Percentiles rank a stretch among this genome's conserved stretches.
These are phyloP conservation scores for Ammospiza maritima DNA, from an alignment of 2,797 vertebrate species.

Conservation along the genomic window DNA sequence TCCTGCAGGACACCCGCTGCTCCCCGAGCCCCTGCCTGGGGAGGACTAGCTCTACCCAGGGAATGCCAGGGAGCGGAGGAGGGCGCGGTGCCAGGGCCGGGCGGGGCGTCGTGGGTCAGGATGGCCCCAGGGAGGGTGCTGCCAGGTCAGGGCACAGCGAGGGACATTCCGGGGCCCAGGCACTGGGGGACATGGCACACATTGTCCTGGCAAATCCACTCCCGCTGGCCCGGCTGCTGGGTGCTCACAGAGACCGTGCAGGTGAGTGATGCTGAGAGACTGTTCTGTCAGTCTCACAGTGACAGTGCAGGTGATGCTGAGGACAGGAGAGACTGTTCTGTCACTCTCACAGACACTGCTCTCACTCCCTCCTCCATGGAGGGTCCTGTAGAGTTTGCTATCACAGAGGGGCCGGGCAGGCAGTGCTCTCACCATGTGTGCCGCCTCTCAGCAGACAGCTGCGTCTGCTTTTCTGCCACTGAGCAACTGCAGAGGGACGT, in stretches of 20 bases:
- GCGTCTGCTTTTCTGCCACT: not conserved
- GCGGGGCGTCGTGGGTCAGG: not conserved
- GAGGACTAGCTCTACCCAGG: not conserved
- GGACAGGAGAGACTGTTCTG: not conserved
- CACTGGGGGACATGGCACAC: fast-evolving
- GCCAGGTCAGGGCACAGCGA: not conserved
- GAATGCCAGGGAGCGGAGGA: fast-evolving
- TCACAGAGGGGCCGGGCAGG: fast-evolving
- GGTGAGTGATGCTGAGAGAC: too few relatives aligned
- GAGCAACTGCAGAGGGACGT: not conserved
- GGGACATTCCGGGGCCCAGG: fast-evolving
- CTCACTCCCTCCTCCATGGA: not conserved
- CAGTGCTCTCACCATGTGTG: fast-evolving
- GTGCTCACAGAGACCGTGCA: too few relatives aligned
- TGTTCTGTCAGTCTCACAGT: not conserved
- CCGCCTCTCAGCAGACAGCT: not conserved
- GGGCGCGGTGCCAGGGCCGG: fast-evolving
- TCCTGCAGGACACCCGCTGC: not conserved
- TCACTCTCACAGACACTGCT: not conserved
- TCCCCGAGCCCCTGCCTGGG: not conserved
- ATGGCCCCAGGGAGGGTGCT: not conserved
- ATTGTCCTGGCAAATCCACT: fast-evolving
- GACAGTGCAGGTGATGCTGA: fast-evolving
- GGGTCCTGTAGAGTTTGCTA: fast-evolving
- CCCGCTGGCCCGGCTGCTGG: fast-evolving